These are phyloP conservation scores for Nycticryphes semicollaris DNA, from an alignment of 2,113 vertebrate species.

Conservation along the genomic window DNA sequence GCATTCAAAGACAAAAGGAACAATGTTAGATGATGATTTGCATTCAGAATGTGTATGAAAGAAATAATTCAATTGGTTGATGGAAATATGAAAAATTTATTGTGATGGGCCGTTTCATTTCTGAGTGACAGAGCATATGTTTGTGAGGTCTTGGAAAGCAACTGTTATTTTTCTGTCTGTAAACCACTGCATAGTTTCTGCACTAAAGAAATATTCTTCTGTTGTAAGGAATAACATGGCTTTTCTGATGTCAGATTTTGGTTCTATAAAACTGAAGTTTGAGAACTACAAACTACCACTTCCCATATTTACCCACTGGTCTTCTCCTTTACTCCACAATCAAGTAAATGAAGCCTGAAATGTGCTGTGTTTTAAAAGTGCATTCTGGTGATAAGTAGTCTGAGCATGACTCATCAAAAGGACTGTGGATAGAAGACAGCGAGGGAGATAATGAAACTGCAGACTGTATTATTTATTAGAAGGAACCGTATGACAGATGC, in stretches of 20 bases:
- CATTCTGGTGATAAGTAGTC: neutral
- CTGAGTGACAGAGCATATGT: neutral
- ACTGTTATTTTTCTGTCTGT: neutral
- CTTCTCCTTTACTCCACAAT: neutral
- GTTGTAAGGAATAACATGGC: neutral
- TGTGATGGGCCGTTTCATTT: neutral
- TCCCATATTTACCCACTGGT: neutral
- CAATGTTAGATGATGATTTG: neutral
- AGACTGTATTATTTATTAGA: neutral
- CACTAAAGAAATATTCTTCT: neutral
- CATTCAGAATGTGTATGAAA: neutral
- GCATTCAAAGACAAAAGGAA: neutral
- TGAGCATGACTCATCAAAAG: neutral
- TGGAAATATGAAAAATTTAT: neutral
- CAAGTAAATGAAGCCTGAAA: slow-evolving; percentile 25
- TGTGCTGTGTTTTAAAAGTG: neutral
- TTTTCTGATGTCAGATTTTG: neutral
- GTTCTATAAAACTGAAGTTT: neutral
- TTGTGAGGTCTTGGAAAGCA: neutral
- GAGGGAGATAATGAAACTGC: neutral
- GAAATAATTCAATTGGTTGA: neutral
- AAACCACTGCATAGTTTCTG: neutral
- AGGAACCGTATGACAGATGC: neutral
- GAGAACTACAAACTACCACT: neutral
- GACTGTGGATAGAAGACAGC: neutral